These are phyloP conservation scores for Halcyon badia DNA, from an alignment of 2,797 vertebrate species.

Conservation along the genomic window DNA sequence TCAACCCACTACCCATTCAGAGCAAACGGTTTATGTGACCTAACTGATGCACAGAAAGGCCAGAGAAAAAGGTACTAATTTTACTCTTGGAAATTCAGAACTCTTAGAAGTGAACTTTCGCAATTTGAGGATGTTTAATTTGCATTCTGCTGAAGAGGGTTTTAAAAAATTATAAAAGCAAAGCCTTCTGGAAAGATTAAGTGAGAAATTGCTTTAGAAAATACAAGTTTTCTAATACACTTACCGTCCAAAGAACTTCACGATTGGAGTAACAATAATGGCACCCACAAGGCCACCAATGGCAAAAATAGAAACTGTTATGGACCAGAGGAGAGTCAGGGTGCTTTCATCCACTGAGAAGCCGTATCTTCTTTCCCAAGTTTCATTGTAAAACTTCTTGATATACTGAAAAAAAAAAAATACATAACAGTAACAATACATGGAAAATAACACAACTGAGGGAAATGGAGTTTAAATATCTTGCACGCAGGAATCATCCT, in stretches of 20 bases:
- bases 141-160: neutral
- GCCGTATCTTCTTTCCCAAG: slow-evolving; percentile 87
- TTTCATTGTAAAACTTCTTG: slow-evolving; percentile 91
- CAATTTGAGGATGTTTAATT: neutral
- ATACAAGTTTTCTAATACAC: neutral
- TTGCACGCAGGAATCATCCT: neutral
- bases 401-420: slow-evolving; percentile 86
- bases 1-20: neutral
- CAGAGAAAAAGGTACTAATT: neutral
- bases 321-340: slow-evolving; percentile 90
- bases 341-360: slow-evolving; percentile 76
- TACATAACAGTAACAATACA: neutral
- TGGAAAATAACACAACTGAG: neutral
- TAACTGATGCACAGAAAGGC: neutral
- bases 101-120: neutral
- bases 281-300: slow-evolving; percentile 93
- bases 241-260: slow-evolving; percentile 91
- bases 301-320: slow-evolving; percentile 94
- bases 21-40: neutral
- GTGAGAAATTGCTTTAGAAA: neutral
- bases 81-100: neutral
- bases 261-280: slow-evolving; percentile 83
- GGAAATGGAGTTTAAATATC: neutral
- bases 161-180: neutral
- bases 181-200: neutral